These are phyloP conservation scores for Xylocampa areola DNA, from an alignment of 2,888 invertebrate species.

Conservation along the genomic window DNA sequence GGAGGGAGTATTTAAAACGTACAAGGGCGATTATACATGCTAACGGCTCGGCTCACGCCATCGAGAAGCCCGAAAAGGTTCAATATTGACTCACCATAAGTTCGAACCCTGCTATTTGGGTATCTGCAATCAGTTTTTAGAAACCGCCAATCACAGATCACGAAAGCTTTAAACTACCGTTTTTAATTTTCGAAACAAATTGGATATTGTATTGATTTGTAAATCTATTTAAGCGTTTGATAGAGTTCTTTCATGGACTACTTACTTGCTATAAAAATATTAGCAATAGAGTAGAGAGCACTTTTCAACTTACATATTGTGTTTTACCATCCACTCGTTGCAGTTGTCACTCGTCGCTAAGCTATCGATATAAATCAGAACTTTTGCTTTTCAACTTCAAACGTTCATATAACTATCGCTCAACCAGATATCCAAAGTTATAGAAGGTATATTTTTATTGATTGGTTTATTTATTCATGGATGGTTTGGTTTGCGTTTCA, in stretches of 20 bases:
- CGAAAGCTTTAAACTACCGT: slow-evolving; percentile 9
- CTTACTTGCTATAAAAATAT: background rate
- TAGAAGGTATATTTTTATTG: too few relatives aligned
- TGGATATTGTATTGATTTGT: slow-evolving; percentile 6
- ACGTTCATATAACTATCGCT: too few relatives aligned
- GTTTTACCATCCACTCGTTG: slow-evolving; percentile 1
- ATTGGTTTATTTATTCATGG: too few relatives aligned
- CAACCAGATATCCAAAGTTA: too few relatives aligned
- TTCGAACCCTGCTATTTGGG: slow-evolving; percentile 47
- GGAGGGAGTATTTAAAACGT: slow-evolving; percentile 74
- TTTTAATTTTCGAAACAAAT: slow-evolving; percentile 36
- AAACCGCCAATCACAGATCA: slow-evolving; percentile 48
- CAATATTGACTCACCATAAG: slow-evolving; percentile 56
- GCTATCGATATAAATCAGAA: slow-evolving; percentile 11
- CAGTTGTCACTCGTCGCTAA: background rate
- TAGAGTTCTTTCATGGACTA: background rate
- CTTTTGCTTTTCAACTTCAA: background rate
- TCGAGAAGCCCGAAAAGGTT: slow-evolving; percentile 62
- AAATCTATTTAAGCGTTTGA: slow-evolving; percentile 1
- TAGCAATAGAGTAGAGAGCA: too few relatives aligned
- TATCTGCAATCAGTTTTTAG: slow-evolving; percentile 52
- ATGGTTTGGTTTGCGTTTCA: too few relatives aligned
- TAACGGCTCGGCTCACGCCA: slow-evolving; percentile 73
- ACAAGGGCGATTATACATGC: slow-evolving; percentile 76
- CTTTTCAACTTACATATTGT: slow-evolving; percentile 6